These are phyloP conservation scores for Toxotes lorentzi DNA, from an alignment of 2,797 vertebrate species.

Conservation along the genomic window DNA sequence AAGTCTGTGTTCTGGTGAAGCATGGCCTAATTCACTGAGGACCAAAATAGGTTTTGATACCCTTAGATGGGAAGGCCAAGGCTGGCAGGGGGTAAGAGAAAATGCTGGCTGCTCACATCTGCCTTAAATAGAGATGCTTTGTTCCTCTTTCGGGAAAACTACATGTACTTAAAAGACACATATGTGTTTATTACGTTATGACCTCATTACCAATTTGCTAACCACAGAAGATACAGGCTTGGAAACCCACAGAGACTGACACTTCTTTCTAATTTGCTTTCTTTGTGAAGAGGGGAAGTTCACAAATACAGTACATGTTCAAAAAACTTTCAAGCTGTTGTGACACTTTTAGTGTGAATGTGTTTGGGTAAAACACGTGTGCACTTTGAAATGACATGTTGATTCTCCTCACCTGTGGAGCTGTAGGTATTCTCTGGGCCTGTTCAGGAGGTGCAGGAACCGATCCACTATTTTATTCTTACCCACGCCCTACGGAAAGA, in stretches of 20 bases:
- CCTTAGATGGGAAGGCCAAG: conserved; percentile 49
- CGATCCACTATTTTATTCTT: conserved; percentile 98
- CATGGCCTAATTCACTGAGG: conserved; percentile 71
- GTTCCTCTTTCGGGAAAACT: not conserved
- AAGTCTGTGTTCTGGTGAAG: conserved; percentile 59
- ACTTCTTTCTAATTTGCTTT: not conserved
- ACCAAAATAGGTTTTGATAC: conserved; percentile 63
- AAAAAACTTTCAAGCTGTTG: not conserved
- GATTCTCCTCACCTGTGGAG: conserved; percentile 91
- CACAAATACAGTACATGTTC: too few species aligned
- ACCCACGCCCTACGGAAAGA: conserved; percentile 91
- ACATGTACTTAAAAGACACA: not conserved
- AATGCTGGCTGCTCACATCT: conserved; percentile 1
- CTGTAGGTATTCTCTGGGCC: conserved; percentile 97
- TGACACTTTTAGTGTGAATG: not conserved
- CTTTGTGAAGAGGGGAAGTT: not conserved
- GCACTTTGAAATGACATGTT: not conserved
- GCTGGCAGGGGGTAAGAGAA: conserved; percentile 5
- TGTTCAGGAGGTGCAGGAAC: conserved; percentile 96
- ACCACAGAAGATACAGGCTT: not conserved
- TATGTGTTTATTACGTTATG: not conserved
- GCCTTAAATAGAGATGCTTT: conserved; percentile 2
- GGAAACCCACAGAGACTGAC: not conserved
- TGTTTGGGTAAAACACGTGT: too few species aligned
- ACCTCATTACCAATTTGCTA: not conserved